Evolutionary conservation across 2,888 invertebrate genomes (phyloP).

Genomic region (Xestia c-nigrum): DNA sequence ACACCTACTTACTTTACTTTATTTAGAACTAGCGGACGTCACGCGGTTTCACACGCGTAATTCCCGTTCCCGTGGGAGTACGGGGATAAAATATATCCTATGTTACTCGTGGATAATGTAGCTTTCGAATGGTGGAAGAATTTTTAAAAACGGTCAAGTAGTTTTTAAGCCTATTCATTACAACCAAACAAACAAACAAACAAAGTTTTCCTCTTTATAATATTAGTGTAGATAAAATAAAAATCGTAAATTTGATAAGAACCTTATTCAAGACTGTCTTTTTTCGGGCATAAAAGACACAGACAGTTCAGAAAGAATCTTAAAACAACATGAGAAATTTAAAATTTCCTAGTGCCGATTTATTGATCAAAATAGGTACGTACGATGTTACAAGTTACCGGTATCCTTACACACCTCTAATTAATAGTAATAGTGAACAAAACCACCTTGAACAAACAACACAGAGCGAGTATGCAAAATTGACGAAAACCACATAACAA

Average conservation of each 20-base stretch:
- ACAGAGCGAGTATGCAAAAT: slow-evolving; percentile 4
- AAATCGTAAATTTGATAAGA: not conserved
- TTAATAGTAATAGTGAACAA: slow-evolving; percentile 1
- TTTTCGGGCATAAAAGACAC: not conserved
- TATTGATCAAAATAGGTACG: not conserved
- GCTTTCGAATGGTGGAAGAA: too few species aligned
- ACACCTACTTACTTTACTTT: too few species aligned
- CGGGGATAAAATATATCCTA: too few species aligned
- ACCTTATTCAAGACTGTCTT: not conserved
- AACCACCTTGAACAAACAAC: slow-evolving; percentile 5
- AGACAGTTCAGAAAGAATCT: not conserved
- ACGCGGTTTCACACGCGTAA: too few species aligned
- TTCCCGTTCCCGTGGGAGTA: too few species aligned
- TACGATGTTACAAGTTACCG: not conserved
- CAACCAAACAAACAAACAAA: too few species aligned
- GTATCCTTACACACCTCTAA: slow-evolving; percentile 9
- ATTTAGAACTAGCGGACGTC: too few species aligned
- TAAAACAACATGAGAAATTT: not conserved
- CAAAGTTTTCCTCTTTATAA: too few species aligned
- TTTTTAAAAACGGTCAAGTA: too few species aligned
- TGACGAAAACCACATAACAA: slow-evolving; percentile 7
- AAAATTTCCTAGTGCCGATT: not conserved
- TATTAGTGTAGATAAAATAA: too few species aligned
- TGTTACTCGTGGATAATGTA: too few species aligned
- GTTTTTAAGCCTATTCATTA: too few species aligned